Base-by-base conservation (phyloP, 2,888 invertebrate species). In the Keiferia lycopersicella region DNA sequence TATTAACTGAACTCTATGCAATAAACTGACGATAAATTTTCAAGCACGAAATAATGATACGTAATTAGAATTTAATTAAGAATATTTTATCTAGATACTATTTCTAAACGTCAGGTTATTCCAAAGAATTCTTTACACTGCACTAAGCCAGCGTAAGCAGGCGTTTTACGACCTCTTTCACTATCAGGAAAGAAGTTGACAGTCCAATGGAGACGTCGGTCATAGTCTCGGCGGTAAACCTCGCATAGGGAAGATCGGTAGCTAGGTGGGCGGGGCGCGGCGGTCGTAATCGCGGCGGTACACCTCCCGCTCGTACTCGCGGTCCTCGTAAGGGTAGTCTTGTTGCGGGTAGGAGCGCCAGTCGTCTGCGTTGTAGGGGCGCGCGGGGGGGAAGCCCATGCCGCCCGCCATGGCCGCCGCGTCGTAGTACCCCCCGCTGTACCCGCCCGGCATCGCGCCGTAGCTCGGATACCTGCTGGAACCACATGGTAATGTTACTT, bases 251-350 rank as follows among this genome's bases (percentile, higher is more conserved):
- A 56, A 56, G 50, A 62, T 64, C 8, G 45, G 45, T 7, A 16
- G 45, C 45, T 45, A 91, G 64, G 94, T 92, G 20, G 94, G 94
- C 45, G 94, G 94, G 66, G 94, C 94, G 70, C 94, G 92, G 67
- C 94, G 88, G 75, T 94, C 94, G 73, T 94, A 94, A 74, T 94
- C 94, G 67, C 94, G 84, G 65, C 94, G 74, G 82, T 95, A 88
- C 72, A 94, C 93, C 68, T 93, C 93, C 53, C 91, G 86, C 69
- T 92, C 92, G 66, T 90, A 91, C 64, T 91, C 93, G 71, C 93
- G 91, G 64, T 93, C 93, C 38, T 90, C 90, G 74, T 92, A 92
- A 10, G 85, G 77, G 68, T 93, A 93, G 71, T 93, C 94, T 14
- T 88, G 81, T 69, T 85, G 88, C 22, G 82, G 73, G 77, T 92